Conservation (phyloP, 2,797 vertebrate species). For the Pipistrellus pipistrellus region DNA sequence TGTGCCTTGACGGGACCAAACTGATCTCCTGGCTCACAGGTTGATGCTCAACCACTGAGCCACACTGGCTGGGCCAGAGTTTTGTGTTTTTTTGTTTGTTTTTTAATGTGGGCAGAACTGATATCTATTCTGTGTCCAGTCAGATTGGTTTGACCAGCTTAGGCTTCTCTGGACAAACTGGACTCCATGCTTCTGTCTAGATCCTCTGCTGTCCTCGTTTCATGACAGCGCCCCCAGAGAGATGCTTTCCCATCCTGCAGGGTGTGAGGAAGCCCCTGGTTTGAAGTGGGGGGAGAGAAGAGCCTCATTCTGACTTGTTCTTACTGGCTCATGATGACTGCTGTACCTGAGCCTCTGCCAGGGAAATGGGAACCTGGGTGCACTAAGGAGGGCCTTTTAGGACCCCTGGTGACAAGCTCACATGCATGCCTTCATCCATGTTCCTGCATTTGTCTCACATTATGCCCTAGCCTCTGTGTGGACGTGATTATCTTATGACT, state of each 20-base stretch:
- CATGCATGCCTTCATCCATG: accelerated
- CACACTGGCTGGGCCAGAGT: neutral
- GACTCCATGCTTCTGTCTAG: neutral
- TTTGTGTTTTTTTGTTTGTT: neutral
- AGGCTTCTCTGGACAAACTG: neutral
- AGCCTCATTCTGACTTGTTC: neutral
- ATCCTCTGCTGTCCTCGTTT: neutral
- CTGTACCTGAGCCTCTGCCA: neutral
- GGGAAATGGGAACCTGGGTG: neutral
- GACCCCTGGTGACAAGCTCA: neutral
- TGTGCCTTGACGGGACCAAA: too few relatives aligned
- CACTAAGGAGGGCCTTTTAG: neutral
- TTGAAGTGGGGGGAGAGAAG: neutral
- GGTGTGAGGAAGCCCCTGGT: neutral
- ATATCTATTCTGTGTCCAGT: neutral
- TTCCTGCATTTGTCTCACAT: neutral
- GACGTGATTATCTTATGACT: neutral
- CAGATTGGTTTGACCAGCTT: neutral
- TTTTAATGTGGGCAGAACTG: neutral
- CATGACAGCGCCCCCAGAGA: accelerated
- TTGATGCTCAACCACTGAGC: too few relatives aligned
- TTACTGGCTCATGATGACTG: neutral
- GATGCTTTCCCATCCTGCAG: neutral
- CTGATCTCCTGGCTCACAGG: too few relatives aligned
- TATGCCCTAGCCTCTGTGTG: neutral